Conservation (phyloP, 2,888 invertebrate genomes). For the Ommatoiulus sabulosus region DNA sequence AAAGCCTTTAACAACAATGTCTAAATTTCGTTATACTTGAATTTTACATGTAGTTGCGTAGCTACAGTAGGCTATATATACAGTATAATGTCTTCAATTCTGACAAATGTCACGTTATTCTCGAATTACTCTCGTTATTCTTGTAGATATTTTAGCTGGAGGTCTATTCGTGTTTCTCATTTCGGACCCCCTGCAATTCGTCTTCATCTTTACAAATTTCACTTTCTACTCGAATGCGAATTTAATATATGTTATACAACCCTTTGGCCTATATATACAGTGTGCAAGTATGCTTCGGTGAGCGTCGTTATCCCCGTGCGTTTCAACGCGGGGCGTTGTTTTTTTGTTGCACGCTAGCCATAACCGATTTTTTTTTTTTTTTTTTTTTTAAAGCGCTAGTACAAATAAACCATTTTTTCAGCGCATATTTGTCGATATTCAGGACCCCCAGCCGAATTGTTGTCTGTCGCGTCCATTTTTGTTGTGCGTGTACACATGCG, state of each 20-base stretch:
- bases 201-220: constrained; percentile 7
- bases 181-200: neutral
- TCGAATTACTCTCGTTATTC: no score
- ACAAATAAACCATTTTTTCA: constrained; percentile 26
- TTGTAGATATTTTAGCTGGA: no score
- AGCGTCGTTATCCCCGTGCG: neutral
- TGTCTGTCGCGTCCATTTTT: constrained; percentile 44
- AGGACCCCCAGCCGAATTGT: constrained; percentile 34
- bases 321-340: neutral
- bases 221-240: neutral
- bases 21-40: neutral
- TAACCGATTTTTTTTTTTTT: constrained; percentile 25
- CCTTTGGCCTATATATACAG: constrained; percentile 15
- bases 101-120: no score
- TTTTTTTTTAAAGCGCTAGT: neutral
- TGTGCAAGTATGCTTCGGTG: neutral
- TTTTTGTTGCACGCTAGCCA: neutral
- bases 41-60: no score
- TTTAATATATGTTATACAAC: constrained; percentile 12
- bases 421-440: constrained; percentile 39
- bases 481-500: constrained; percentile 45
- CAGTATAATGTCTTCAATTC: no score
- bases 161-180: neutral
- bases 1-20: neutral
- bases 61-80: no score